phyloP scores from a whole-genome alignment of 2,113 vertebrate species.

The Prionailurus bengalensis region DNA sequence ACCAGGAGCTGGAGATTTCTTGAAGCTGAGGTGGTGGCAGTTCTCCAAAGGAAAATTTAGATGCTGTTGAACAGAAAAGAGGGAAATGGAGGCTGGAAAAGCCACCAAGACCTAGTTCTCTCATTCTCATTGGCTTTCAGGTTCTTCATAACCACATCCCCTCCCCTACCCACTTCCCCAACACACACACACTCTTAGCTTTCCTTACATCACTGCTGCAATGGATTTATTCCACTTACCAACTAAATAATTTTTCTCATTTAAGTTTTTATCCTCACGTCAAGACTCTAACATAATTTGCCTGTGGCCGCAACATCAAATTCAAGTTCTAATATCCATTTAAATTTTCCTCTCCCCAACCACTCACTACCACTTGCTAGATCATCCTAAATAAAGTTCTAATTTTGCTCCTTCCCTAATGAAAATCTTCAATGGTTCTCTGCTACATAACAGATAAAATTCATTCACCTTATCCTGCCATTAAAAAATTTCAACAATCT shows the following conservation, averaged over 20 bases:
- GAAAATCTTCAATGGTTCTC: not conserved
- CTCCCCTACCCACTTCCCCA: fast-evolving
- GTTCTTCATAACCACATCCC: not conserved
- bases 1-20: not conserved
- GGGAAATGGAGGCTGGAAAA: not conserved
- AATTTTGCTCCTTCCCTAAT: not conserved
- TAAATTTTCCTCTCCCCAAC: not conserved
- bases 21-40: not conserved
- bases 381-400: not conserved
- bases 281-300: not conserved
- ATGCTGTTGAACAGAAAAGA: not conserved
- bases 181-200: not conserved
- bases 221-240: not conserved
- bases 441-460: not conserved
- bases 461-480: not conserved
- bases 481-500: conserved; percentile 36
- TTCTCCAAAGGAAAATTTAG: not conserved
- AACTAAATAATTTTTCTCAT: not conserved
- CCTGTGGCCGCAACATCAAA: not conserved
- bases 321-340: not conserved
- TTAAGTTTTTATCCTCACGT: not conserved
- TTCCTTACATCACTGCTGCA: not conserved
- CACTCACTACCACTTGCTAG: not conserved
- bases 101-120: not conserved
- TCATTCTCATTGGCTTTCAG: not conserved